These are phyloP conservation scores for Neodon shergylaensis DNA, from an alignment of 2,113 vertebrate species.

Conservation along the genomic window DNA sequence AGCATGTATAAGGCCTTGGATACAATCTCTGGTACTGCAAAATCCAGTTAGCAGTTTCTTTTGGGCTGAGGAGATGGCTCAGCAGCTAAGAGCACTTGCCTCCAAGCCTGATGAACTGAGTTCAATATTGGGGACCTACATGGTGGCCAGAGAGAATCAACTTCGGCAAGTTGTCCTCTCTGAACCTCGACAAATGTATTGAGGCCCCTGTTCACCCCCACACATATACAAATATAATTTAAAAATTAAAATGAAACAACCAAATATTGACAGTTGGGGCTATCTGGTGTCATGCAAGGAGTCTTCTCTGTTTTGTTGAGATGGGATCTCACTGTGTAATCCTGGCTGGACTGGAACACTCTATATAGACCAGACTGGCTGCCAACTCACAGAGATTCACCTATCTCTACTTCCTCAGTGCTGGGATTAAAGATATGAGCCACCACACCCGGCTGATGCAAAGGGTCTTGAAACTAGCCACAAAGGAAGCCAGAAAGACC, in stretches of 20 bases:
- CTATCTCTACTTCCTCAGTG: background rate
- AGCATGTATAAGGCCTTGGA: background rate
- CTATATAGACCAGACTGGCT: background rate
- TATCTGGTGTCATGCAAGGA: background rate
- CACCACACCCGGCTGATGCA: background rate
- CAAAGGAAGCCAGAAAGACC: background rate
- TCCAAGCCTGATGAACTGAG: background rate
- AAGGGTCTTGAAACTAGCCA: background rate
- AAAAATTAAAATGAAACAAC: background rate
- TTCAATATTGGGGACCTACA: background rate
- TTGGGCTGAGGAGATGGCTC: background rate
- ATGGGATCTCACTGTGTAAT: background rate
- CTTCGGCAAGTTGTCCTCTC: background rate
- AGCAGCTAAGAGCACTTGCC: background rate
- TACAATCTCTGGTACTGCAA: background rate
- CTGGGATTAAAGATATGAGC: background rate
- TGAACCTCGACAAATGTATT: background rate
- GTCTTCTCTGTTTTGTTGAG: background rate
- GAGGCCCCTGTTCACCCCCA: background rate
- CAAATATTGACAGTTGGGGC: background rate
- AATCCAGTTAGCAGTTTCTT: background rate
- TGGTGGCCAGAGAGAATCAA: background rate
- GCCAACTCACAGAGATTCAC: background rate
- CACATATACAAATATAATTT: background rate
- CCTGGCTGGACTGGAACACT: background rate